These are phyloP conservation scores for Parazoanthus swiftii DNA, from an alignment of 92 coral and sea anemone genomes.

Conservation along the genomic window DNA sequence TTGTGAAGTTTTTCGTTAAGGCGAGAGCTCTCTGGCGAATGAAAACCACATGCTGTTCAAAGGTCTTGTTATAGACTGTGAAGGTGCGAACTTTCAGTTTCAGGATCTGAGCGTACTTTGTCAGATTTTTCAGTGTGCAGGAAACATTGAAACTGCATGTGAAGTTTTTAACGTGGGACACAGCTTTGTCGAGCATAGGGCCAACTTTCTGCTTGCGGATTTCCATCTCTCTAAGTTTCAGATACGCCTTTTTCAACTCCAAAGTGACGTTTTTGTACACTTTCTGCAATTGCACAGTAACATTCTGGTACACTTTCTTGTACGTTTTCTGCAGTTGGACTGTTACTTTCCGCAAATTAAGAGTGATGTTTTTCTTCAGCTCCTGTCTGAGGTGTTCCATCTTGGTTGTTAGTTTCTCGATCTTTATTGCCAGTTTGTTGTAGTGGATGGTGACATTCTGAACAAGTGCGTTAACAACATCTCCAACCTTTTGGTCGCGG, in stretches of 20 bases:
- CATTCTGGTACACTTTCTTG: slow-evolving; percentile 53
- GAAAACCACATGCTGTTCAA: slow-evolving; percentile 46
- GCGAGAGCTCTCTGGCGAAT: slow-evolving; percentile 29
- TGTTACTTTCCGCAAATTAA: slow-evolving; percentile 27
- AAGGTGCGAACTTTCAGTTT: slow-evolving; percentile 48
- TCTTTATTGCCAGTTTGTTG: slow-evolving; percentile 47
- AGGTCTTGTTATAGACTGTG: slow-evolving; percentile 61
- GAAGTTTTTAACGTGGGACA: slow-evolving; percentile 51
- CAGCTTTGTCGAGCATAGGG: slow-evolving; percentile 62
- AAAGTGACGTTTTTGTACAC: slow-evolving; percentile 41
- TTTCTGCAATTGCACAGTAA: slow-evolving; percentile 12
- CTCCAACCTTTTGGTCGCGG: slow-evolving; percentile 59
- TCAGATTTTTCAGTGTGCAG: slow-evolving; percentile 67
- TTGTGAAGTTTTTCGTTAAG: slow-evolving; percentile 60
- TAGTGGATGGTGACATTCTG: slow-evolving; percentile 63
- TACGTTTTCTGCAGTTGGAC: slow-evolving; percentile 45
- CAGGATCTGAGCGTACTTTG: slow-evolving; percentile 49
- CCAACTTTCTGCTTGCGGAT: slow-evolving; percentile 74
- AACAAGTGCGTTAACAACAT: slow-evolving; percentile 49
- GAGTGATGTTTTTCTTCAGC: slow-evolving; percentile 52
- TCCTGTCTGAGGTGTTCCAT: slow-evolving; percentile 56
- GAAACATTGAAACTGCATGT: slow-evolving; percentile 74
- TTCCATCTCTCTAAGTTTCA: slow-evolving; percentile 67
- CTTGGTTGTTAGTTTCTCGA: slow-evolving; percentile 52
- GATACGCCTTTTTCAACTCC: slow-evolving; percentile 53